Evolutionary conservation across 2,888 invertebrate genomes (phyloP).

Genomic region (Eulithis prunata): DNA sequence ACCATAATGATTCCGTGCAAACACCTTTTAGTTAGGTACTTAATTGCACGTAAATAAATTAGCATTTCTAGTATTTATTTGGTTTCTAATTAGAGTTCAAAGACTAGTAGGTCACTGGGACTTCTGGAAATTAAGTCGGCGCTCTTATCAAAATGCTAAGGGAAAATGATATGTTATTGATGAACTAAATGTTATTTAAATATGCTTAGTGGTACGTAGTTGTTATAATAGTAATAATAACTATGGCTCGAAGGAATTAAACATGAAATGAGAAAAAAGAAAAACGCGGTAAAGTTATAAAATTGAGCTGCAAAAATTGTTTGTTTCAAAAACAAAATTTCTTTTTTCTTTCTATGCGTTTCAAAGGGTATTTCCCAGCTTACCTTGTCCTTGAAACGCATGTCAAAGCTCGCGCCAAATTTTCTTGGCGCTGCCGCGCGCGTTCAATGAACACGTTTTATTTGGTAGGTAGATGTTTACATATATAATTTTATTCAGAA

Average conservation of each 20-base stretch:
- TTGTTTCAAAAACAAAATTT: no score
- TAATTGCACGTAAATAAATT: background rate
- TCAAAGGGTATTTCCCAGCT: slow-evolving; percentile 6
- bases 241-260: no score
- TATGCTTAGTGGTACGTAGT: no score
- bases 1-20: no score
- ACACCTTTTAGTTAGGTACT: no score
- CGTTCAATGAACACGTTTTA: slow-evolving; percentile 34
- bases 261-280: no score
- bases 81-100: slow-evolving; percentile 15
- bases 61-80: slow-evolving; percentile 5
- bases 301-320: no score
- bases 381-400: slow-evolving; percentile 52
- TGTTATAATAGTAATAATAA: no score
- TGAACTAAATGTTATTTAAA: no score
- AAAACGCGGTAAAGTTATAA: no score
- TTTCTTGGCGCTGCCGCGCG: slow-evolving; percentile 55
- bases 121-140: slow-evolving; percentile 7
- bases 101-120: slow-evolving; percentile 24
- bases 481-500: slow-evolving; percentile 10
- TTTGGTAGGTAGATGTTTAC: background rate
- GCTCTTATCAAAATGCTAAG: slow-evolving; percentile 12
- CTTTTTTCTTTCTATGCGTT: background rate
- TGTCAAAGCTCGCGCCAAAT: slow-evolving; percentile 68
- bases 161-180: background rate